phyloP scores from a whole-genome alignment of 35 echinoderm and acorn worm species.

The Anneissia japonica region DNA sequence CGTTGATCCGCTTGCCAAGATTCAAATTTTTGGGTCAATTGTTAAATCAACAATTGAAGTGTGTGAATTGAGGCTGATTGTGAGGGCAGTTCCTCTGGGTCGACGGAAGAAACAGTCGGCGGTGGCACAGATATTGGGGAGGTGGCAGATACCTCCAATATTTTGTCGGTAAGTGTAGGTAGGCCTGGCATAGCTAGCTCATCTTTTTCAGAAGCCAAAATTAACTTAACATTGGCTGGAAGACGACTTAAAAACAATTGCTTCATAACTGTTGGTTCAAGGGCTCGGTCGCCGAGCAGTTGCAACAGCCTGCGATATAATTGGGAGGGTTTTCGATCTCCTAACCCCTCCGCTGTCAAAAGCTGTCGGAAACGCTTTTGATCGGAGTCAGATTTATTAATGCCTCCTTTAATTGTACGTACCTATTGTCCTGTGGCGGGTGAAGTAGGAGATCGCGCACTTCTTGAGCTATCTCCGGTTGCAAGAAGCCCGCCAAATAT shows the following conservation, averaged over 20 bases:
- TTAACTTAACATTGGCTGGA: conserved; percentile 37
- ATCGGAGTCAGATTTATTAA: conserved; percentile 17
- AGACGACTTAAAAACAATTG: conserved; percentile 34
- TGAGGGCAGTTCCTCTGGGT: not conserved
- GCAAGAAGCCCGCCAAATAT: conserved; percentile 30
- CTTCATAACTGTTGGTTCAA: conserved; percentile 25
- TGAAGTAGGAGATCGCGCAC: conserved; percentile 30
- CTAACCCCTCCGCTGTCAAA: conserved; percentile 26
- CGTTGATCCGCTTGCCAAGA: too few relatives aligned
- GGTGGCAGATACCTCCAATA: not conserved
- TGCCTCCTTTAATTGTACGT: not conserved
- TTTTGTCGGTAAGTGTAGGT: not conserved
- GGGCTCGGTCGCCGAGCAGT: conserved; percentile 12
- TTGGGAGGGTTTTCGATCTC: conserved; percentile 39
- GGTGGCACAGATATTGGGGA: too few relatives aligned
- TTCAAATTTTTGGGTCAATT: too few relatives aligned
- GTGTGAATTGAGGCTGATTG: not conserved
- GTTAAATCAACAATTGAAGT: too few relatives aligned
- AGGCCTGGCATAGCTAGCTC: not conserved
- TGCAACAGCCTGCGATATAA: conserved; percentile 32
- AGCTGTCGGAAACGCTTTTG: conserved; percentile 38
- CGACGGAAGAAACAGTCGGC: not conserved
- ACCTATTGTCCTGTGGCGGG: conserved; percentile 7
- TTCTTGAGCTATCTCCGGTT: conserved; percentile 38
- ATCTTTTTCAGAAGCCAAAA: conserved; percentile 24